Base-by-base conservation (phyloP, 2,797 vertebrate species). In the Pagetopsis macropterus region DNA sequence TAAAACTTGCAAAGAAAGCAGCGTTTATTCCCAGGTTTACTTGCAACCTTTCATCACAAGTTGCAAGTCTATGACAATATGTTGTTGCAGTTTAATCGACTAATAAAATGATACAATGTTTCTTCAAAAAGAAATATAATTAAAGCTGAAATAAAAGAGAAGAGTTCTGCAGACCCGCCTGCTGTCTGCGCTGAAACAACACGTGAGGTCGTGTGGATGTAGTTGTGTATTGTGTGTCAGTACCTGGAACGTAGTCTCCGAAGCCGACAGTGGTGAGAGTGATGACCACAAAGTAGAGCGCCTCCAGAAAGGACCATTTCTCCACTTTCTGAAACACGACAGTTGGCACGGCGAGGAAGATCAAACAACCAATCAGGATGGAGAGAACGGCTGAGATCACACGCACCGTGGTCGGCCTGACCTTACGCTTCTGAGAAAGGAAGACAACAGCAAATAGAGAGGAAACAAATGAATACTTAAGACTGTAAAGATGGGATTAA, bases 211-310 rank as follows among this genome's bases (percentile, higher is more conserved):
- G 4, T 17, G 5, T 50, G 15, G 33, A 10, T 15, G n/a, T 65
- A 14, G 11, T 8, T 50, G 46, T 51, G 16, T 60, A 1, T 52
- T 57, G 43, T 70, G 37, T 37, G 58, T 48, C 17, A 31, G 52
- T 62, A 91, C 97, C 96, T 84, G 97, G 94, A 67, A 98, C 97
- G 6, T 87, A 98, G 87, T 98, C 97, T 17, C 97, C 97, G 5
- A 98, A 98, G 57, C 97, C 97, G 48, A 97, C 96, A 0, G 97
- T 98, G 61, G 97, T 98, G 67, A 98, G 94, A 0, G 97, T 98
- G 90, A 98, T 96, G 68, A 98, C 94, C 71, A 98, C 96, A 74
- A 97, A 98, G 88, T 97, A 98, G 69, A 96, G 88, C 0, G 96
- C 94, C 79, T 98, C 96, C 56, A 98, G 86, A 65, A 96, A 90